Evolutionary conservation across 1,140 invertebrate genomes (phyloP), one percentile per base, ranked within the genome.

Genomic region (Ptiloglossa arizonensis): DNA sequence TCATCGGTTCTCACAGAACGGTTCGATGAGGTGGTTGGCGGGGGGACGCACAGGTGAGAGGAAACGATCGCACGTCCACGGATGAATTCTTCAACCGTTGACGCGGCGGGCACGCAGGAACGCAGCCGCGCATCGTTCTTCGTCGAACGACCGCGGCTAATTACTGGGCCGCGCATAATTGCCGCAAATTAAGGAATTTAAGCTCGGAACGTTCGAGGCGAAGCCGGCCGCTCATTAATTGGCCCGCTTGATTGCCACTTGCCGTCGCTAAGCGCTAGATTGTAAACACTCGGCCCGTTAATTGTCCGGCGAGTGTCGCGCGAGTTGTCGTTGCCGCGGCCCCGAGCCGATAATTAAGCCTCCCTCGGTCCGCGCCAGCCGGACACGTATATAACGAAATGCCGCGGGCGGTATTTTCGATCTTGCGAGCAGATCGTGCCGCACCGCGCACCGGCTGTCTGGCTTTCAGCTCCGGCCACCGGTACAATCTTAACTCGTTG

Each of bases 231-330:
- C 77, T 89, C 80, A 85, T 87, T 89, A 90, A 88, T 89, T 86
- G 72, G 86, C 80, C 67, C 81, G 82, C 66, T 87, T 87, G 88
- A 90, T 89, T 89, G 86, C 82, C 86, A 88, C 82, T 86, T 89
- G 88, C 86, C 79, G 80, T 87, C 83, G 68, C 83, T 85, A 87
- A 84, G 76, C 85, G 85, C 73, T 87, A 87, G 88, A 90, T 88
- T 88, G 88, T 88, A 91, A 91, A 91, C 89, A 90, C 86, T 89
- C 82, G 74, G 84, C 79, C 70, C 82, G 86, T 86, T 90, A 90
- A 91, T 90, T 88, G 80, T 87, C 82, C 75, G 73, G 57, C 77
- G 83, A 83, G 72, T 80, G 83, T 83, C 81, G 82, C 82, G 81
- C 70, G 75, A 76, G 56, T 80, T 85, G 73, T 73, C 66, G 63